Conservation (phyloP, 1,140 invertebrate genomes). For the Paramacrobiotus metropolitanus region DNA sequence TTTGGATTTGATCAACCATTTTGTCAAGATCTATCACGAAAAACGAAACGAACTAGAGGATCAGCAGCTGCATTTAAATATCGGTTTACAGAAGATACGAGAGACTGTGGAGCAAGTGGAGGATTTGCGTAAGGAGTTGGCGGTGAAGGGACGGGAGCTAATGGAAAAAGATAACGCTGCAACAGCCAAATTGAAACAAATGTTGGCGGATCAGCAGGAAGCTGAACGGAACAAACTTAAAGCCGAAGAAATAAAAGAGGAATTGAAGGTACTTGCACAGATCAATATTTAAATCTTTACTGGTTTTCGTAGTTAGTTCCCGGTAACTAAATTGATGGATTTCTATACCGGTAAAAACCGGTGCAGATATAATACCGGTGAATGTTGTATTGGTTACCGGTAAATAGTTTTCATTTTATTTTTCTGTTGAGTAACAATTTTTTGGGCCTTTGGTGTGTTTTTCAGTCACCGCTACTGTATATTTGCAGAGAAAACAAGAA, state of each 20-base stretch:
- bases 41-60: slow-evolving; percentile 94
- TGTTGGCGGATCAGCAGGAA: slow-evolving; percentile 97
- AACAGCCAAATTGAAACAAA: slow-evolving; percentile 91
- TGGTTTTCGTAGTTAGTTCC: too few relatives aligned
- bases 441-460: too few relatives aligned
- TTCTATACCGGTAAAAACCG: too few relatives aligned
- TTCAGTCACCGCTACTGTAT: too few relatives aligned
- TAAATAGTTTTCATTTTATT: too few relatives aligned
- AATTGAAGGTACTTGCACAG: slow-evolving; percentile 30
- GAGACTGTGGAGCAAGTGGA: slow-evolving; percentile 99
- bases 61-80: slow-evolving; percentile 93
- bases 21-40: slow-evolving; percentile 85
- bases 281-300: too few relatives aligned
- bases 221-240: slow-evolving; percentile 96
- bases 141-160: slow-evolving; percentile 75
- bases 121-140: slow-evolving; percentile 94
- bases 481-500: slow-evolving; percentile 32
- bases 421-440: too few relatives aligned
- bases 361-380: too few relatives aligned
- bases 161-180: slow-evolving; percentile 97
- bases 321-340: too few relatives aligned
- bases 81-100: slow-evolving; percentile 90
- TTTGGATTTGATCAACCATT: slow-evolving; percentile 99
- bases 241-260: slow-evolving; percentile 84
- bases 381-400: too few relatives aligned